Percentiles rank a stretch among this genome's conserved stretches.
These are phyloP conservation scores for Pollenia griseotomentosa DNA, from an alignment of 2,888 invertebrate species.

Conservation along the genomic window DNA sequence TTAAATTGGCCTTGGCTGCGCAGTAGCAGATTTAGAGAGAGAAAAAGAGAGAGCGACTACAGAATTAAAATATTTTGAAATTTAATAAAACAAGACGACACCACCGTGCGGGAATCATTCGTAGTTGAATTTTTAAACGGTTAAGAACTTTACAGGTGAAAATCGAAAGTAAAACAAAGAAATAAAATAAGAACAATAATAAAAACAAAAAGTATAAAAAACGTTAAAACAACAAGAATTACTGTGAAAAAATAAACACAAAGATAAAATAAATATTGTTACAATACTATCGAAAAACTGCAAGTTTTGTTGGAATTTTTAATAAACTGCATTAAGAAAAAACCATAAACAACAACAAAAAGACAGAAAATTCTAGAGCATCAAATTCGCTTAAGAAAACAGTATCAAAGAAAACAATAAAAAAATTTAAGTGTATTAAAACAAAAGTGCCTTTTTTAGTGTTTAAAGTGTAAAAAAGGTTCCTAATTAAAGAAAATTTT, in stretches of 20 bases:
- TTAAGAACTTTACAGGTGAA: conserved; percentile 70
- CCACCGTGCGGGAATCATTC: conserved; percentile 77
- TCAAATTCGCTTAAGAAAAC: background rate
- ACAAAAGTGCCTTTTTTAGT: conserved; percentile 65
- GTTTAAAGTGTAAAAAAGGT: conserved; percentile 24
- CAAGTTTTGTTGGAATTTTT: conserved; percentile 23
- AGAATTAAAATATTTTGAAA: conserved; percentile 24
- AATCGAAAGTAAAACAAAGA: conserved; percentile 62
- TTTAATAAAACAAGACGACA: conserved; percentile 77
- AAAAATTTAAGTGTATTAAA: background rate
- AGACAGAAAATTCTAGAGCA: conserved; percentile 44
- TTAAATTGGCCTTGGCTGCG: no score
- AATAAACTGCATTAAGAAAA: conserved; percentile 6
- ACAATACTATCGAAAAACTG: conserved; percentile 38
- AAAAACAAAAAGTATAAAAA: conserved; percentile 38
- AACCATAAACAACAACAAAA: conserved; percentile 1
- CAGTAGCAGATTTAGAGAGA: no score
- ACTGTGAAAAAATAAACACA: conserved; percentile 39
- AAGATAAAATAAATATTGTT: background rate
- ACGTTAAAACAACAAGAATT: conserved; percentile 49
- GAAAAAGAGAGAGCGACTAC: background rate
- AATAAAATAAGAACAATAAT: conserved; percentile 45
- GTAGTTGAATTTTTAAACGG: conserved; percentile 79
- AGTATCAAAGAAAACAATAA: background rate
- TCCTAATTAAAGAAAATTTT: conserved; percentile 22